Conservation (phyloP, 1,140 invertebrate genomes). For the Ericerus pela region DNA sequence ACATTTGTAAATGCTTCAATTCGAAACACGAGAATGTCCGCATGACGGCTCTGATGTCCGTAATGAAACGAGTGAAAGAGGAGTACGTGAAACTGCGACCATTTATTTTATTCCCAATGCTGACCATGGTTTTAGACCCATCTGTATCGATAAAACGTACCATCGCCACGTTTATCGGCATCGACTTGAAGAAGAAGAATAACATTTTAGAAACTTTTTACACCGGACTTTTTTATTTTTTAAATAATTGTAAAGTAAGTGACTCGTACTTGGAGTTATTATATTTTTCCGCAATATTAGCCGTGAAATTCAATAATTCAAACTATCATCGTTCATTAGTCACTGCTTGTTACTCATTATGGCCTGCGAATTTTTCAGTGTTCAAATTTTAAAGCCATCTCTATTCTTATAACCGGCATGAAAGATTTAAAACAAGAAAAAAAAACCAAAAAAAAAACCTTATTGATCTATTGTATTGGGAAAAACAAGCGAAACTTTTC, state of each 20-base stretch:
- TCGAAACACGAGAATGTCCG: neutral
- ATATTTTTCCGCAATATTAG: too few relatives aligned
- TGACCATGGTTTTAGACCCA: neutral
- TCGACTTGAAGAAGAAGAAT: neutral
- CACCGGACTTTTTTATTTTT: neutral
- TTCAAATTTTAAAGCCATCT: too few relatives aligned
- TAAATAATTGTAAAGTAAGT: constrained; percentile 7
- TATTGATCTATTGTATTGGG: too few relatives aligned
- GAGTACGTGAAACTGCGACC: constrained; percentile 2
- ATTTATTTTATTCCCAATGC: constrained; percentile 5
- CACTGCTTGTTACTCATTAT: too few relatives aligned
- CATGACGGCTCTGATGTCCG: neutral
- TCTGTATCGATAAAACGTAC: neutral
- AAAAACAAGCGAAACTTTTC: too few relatives aligned
- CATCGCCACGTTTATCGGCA: neutral
- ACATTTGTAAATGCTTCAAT: neutral
- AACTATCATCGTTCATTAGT: too few relatives aligned
- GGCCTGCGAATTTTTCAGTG: too few relatives aligned
- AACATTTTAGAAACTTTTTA: neutral
- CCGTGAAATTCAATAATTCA: too few relatives aligned
- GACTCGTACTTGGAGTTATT: too few relatives aligned
- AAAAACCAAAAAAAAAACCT: too few relatives aligned
- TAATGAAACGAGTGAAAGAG: neutral
- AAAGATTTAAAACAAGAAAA: too few relatives aligned
- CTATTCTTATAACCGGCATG: too few relatives aligned